Evolutionary conservation across 2,888 invertebrate species (phyloP), one percentile per base, ranked within the genome.

Genomic region (Acholoe squamosa): DNA sequence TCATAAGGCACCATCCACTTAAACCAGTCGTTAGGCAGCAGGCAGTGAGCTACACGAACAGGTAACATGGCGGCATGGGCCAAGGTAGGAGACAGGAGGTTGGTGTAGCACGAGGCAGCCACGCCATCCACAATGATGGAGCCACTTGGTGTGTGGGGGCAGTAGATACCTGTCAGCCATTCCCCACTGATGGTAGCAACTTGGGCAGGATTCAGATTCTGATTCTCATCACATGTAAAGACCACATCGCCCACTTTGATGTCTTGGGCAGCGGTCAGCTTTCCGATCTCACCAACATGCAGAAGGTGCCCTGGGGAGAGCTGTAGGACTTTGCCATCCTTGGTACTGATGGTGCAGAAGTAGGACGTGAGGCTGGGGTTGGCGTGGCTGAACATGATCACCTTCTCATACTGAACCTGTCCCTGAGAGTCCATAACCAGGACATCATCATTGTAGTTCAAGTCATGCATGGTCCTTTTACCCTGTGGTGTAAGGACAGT

Each of bases 341-440:
- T 22, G 19, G 61, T 61, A 14, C 61, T 61, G 61, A 61, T 61
- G 14, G 5, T 10, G 22, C 19, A n/a, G 61, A 61, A 61, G 61
- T n/a, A 61, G 22, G 22, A 19, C 5, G 1, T 1, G 10, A 10
- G 22, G 25, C 1, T 22, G 19, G 22, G 19, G 25, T 19, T n/a
- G 19, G 61, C 61, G 61, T 61, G 61, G 25, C 61, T 61, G 61
- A 61, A 61, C 61, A 61, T 61, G 61, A 61, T 61, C 22, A 61
- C 61, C 61, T n/a, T 61, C n/a, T 61, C 61, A 61, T 61, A 61
- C 61, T 7, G 19, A 19, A 61, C n/a, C n/a, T 61, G 61, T n/a
- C 61, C 61, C 61, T 61, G 61, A 14, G 19, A n/a, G 61, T 61
- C 19, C 3, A 61, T 22, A 3, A 61, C 61, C 19, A 61, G 61